Evolutionary conservation across 1,140 invertebrate genomes (phyloP).

Genomic region (Drosophila lacertosa): DNA sequence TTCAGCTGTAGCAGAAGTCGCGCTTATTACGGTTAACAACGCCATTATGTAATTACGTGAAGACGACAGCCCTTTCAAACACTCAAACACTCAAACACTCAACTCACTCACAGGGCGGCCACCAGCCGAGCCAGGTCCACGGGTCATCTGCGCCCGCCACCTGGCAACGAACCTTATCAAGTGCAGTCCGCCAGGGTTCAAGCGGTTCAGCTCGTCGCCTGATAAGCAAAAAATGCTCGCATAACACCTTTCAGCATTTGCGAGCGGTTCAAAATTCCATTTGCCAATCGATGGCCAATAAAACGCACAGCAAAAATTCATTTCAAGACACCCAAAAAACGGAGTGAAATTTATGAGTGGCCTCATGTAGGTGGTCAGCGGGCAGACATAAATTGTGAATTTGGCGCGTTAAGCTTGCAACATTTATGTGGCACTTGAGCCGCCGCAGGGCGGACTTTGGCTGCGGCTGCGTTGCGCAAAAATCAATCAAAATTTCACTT

Average conservation of each 20-base stretch:
- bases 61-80: conserved; percentile 36
- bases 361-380: conserved; percentile 51
- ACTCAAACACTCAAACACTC: too few relatives aligned
- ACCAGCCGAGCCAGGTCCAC: conserved; percentile 61
- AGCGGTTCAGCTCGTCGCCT: too few relatives aligned
- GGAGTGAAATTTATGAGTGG: conserved; percentile 30
- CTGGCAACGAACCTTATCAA: conserved; percentile 13
- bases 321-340: conserved; percentile 6
- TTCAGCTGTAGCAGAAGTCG: conserved; percentile 69
- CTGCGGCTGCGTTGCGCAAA: too few relatives aligned
- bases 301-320: not conserved
- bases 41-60: conserved; percentile 79
- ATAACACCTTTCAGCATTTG: conserved; percentile 14
- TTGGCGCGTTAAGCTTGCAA: conserved; percentile 26
- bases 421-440: conserved; percentile 20
- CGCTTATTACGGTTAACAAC: conserved; percentile 82
- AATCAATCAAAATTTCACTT: conserved; percentile 80
- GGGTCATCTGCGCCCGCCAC: conserved; percentile 28
- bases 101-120: too few relatives aligned
- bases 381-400: conserved; percentile 40
- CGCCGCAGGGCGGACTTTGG: conserved; percentile 4
- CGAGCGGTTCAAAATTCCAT: conserved; percentile 19
- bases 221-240: conserved; percentile 26
- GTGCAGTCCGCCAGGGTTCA: not conserved
- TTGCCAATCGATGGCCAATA: conserved; percentile 19